A percentile compares a stretch with the other conserved stretches of the same genome.
These are phyloP conservation scores for Thinocorus orbignyianus DNA, from an alignment of 2,113 vertebrate species.

Conservation along the genomic window DNA sequence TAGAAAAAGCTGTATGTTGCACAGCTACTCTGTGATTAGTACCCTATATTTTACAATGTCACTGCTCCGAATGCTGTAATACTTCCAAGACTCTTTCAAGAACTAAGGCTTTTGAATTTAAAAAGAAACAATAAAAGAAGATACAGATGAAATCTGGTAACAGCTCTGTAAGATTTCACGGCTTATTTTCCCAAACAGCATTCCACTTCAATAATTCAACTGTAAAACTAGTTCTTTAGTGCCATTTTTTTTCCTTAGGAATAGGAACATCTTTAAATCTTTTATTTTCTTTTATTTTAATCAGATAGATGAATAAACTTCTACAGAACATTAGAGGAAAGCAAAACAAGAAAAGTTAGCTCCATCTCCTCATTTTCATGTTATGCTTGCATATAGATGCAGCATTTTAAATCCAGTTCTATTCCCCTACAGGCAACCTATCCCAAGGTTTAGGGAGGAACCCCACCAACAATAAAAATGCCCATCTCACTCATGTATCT, in stretches of 20 bases:
- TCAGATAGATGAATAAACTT: constrained; percentile 4
- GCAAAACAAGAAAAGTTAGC: constrained; percentile 14
- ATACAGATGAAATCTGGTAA: constrained; percentile 41
- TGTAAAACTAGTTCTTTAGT: not conserved
- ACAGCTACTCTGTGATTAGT: constrained; percentile 67
- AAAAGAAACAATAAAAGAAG: constrained; percentile 55
- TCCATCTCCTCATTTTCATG: constrained; percentile 15
- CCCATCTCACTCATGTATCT: not conserved
- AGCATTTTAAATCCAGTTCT: not conserved
- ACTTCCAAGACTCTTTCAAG: constrained; percentile 58
- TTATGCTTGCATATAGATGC: not conserved
- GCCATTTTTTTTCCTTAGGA: not conserved
- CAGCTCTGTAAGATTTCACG: constrained; percentile 18
- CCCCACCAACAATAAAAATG: not conserved
- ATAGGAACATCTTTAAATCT: not conserved
- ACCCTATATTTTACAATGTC: constrained; percentile 66
- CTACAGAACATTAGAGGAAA: not conserved
- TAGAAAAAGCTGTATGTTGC: constrained; percentile 65
- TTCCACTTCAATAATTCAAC: constrained; percentile 32
- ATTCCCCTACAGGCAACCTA: not conserved
- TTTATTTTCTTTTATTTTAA: constrained; percentile 23
- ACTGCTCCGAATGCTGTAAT: constrained; percentile 36
- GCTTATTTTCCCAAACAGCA: constrained; percentile 28
- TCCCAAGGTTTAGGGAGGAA: not conserved
- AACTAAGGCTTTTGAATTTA: constrained; percentile 38